Evolutionary conservation across 2,888 invertebrate species (phyloP).

Genomic region (Xestia xanthographa): DNA sequence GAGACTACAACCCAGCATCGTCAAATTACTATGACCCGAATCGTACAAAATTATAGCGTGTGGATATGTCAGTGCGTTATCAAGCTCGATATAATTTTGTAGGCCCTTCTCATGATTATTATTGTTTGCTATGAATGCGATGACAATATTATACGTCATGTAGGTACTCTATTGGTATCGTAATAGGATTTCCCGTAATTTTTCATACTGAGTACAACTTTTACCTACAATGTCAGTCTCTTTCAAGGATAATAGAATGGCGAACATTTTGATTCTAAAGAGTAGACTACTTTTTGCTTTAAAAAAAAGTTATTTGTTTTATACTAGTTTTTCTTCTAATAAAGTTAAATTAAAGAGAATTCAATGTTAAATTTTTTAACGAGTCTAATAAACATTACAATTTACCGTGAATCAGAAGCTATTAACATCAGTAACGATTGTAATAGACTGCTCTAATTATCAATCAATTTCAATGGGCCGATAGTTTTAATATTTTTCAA

Average conservation of each 20-base stretch:
- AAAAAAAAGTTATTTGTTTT: not conserved
- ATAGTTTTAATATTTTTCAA: not conserved
- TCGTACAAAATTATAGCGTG: slow-evolving; percentile 47
- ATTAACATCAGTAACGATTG: not conserved
- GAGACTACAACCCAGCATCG: not conserved
- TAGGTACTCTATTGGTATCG: not conserved
- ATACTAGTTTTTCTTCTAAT: not conserved
- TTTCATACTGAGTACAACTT: not conserved
- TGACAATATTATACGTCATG: not conserved
- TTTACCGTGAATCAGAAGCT: not conserved
- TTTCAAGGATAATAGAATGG: not conserved
- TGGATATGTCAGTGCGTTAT: slow-evolving; percentile 17
- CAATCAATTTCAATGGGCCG: not conserved
- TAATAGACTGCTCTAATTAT: slow-evolving; percentile 5
- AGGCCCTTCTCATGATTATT: not conserved
- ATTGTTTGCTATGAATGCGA: slow-evolving; percentile 9
- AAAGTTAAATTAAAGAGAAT: not conserved
- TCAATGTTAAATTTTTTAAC: not conserved
- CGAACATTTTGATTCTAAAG: not conserved
- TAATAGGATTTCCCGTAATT: slow-evolving; percentile 2
- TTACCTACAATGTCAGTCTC: not conserved
- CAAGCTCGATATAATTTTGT: slow-evolving; percentile 25
- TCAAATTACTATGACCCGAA: slow-evolving; percentile 41
- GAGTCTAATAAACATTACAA: not conserved
- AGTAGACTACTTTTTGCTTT: not conserved